Conservation (phyloP, 2,888 invertebrate species). For the Choristoneura rosaceana region DNA sequence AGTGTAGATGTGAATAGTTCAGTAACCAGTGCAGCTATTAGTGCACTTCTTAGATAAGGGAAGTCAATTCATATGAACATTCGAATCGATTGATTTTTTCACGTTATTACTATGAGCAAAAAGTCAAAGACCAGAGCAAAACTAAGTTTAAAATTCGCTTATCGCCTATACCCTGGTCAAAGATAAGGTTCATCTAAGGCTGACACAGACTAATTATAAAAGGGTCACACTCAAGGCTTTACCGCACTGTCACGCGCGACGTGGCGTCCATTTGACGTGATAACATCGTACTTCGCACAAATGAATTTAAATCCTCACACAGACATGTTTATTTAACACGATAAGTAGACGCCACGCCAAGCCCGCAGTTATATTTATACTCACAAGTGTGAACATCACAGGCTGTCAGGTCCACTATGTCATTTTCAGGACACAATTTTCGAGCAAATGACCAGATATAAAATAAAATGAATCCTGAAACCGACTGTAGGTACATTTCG, state of each 20-base stretch:
- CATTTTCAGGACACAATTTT: slow-evolving; percentile 1
- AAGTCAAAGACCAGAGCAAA: slow-evolving; percentile 8
- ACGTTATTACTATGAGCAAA: slow-evolving; percentile 1
- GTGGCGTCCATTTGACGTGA: not conserved
- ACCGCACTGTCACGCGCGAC: not conserved
- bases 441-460: not conserved
- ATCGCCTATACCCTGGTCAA: slow-evolving; percentile 15
- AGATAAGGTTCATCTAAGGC: slow-evolving; percentile 20
- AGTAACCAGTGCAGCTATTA: slow-evolving; percentile 48
- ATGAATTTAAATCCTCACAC: not conserved
- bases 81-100: not conserved
- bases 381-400: not conserved
- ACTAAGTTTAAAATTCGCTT: slow-evolving; percentile 13
- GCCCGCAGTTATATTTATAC: not conserved
- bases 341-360: not conserved
- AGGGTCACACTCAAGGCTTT: not conserved
- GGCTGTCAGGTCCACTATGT: not conserved
- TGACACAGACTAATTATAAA: not conserved
- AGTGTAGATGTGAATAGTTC: slow-evolving; percentile 41
- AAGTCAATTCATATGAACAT: slow-evolving; percentile 7
- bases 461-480: slow-evolving; percentile 2
- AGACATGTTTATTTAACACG: not conserved
- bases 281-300: not conserved
- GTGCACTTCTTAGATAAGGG: slow-evolving; percentile 6
- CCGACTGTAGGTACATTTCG: slow-evolving; percentile 4